Conservation (phyloP, 2,888 invertebrate species). For the Tanaodytes sp. region DNA sequence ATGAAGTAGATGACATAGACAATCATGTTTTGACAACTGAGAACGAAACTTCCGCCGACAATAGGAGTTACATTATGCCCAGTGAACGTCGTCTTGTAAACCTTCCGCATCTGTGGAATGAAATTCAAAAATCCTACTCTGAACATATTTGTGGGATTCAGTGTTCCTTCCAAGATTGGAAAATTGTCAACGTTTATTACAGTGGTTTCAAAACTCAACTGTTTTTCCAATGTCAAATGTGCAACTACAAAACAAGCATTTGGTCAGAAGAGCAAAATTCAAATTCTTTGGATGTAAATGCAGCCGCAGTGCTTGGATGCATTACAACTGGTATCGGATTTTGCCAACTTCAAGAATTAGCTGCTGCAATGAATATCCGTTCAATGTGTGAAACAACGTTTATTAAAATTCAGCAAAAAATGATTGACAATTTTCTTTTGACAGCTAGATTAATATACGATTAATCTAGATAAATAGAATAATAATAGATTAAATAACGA, state of each 20-base stretch:
- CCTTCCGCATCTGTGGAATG: neutral
- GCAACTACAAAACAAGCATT: constrained; percentile 1
- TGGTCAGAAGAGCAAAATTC: neutral
- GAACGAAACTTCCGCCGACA: too few species aligned
- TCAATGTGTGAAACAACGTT: constrained; percentile 42
- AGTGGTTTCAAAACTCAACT: constrained; percentile 1
- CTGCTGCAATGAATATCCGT: constrained; percentile 46
- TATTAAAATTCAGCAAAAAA: constrained; percentile 11
- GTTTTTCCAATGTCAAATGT: neutral
- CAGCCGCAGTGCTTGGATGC: constrained; percentile 41
- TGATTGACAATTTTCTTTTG: constrained; percentile 22
- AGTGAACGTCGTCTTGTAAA: too few species aligned
- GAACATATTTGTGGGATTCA: neutral
- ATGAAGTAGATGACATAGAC: too few species aligned
- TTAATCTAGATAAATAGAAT: constrained; percentile 34
- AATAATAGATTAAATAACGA: constrained; percentile 12
- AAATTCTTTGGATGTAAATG: constrained; percentile 21
- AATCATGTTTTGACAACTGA: too few species aligned
- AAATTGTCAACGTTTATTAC: neutral
- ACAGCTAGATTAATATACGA: constrained; percentile 19
- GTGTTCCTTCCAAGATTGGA: neutral
- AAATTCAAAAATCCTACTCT: neutral
- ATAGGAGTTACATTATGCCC: too few species aligned
- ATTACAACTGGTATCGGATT: constrained; percentile 49
- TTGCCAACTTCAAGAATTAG: constrained; percentile 45